phyloP scores from a whole-genome alignment of 2,113 vertebrate species.

The Lanius collurio region DNA sequence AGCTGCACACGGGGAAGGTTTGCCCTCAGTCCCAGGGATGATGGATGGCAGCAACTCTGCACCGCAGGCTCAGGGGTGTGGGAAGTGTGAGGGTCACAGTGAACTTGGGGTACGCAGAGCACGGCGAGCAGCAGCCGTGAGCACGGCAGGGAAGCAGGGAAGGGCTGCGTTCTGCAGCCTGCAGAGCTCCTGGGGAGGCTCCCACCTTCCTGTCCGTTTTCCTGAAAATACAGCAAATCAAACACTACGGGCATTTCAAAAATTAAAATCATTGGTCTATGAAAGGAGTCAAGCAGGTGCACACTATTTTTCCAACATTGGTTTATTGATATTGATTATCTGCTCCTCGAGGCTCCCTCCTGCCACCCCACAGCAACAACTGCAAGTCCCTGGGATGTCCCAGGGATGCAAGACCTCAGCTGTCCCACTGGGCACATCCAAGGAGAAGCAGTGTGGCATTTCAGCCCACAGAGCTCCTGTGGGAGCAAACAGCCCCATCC shows the following conservation, averaged over 20 bases:
- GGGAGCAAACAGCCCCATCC: neutral
- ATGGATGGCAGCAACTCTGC: neutral
- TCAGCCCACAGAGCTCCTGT: rapidly evolving
- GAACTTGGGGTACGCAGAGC: neutral
- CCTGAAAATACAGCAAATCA: neutral
- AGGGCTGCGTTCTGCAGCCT: neutral
- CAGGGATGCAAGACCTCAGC: neutral
- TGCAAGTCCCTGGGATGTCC: neutral
- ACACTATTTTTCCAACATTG: neutral
- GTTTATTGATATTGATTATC: neutral
- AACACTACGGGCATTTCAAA: neutral
- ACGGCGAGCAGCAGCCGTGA: neutral
- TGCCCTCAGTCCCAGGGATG: neutral
- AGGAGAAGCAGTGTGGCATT: rapidly evolving
- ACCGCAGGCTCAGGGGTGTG: too few species aligned
- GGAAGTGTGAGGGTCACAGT: neutral
- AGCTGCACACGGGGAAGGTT: neutral
- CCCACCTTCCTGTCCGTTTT: neutral
- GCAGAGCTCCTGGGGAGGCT: rapidly evolving
- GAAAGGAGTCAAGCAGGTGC: rapidly evolving
- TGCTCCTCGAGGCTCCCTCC: neutral
- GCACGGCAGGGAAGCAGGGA: rapidly evolving
- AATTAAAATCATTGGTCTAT: neutral
- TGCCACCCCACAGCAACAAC: neutral
- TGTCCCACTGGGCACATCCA: rapidly evolving